phyloP scores from a whole-genome alignment of 1,140 invertebrate genomes.

The Oedothorax gibbosus region DNA sequence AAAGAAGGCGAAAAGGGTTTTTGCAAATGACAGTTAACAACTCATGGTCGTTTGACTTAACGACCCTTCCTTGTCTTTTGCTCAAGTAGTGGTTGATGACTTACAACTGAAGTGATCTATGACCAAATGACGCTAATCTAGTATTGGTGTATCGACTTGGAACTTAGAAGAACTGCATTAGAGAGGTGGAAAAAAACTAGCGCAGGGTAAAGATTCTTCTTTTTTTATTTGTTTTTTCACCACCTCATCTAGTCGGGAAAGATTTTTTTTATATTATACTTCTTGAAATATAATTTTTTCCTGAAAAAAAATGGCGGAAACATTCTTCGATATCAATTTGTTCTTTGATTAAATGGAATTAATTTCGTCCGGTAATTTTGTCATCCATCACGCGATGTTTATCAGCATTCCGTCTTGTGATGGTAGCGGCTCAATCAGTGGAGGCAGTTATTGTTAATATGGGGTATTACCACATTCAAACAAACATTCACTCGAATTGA shows the following conservation, averaged over 20 bases:
- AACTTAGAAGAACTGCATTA: constrained; percentile 27
- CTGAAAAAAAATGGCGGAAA: neutral
- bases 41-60: constrained; percentile 58
- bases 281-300: neutral
- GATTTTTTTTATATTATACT: constrained; percentile 16
- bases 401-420: too few species aligned
- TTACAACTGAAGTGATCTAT: constrained; percentile 60
- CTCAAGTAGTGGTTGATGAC: constrained; percentile 60
- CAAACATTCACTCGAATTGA: too few species aligned
- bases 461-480: too few species aligned
- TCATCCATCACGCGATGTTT: constrained; percentile 28
- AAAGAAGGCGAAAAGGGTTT: constrained; percentile 46
- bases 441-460: too few species aligned
- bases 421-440: too few species aligned
- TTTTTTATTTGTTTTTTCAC: constrained; percentile 17
- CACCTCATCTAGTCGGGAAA: neutral
- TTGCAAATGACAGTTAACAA: constrained; percentile 61
- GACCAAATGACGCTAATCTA: constrained; percentile 59
- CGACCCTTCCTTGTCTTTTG: constrained; percentile 15
- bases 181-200: neutral
- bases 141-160: constrained; percentile 49
- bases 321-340: constrained; percentile 17
- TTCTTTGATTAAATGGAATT: constrained; percentile 55
- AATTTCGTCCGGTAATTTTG: constrained; percentile 15
- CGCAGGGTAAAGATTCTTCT: neutral